These are phyloP conservation scores for Scaptomyza polygonia DNA, from an alignment of 2,888 invertebrate species.

Conservation along the genomic window DNA sequence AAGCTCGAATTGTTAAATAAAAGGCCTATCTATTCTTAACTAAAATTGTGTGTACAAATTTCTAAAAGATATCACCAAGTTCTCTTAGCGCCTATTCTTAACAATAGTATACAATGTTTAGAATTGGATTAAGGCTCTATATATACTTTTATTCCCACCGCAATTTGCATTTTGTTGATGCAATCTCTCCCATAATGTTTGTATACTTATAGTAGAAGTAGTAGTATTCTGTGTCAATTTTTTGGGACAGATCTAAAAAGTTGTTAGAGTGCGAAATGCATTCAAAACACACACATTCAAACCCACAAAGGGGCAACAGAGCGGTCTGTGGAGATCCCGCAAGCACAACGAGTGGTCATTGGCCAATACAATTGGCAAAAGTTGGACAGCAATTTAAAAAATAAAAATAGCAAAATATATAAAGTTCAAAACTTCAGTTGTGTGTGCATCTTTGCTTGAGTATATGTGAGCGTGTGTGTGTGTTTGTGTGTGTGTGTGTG, in stretches of 20 bases:
- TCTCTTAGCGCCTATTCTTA: neutral
- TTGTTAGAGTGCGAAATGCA: slow-evolving; percentile 64
- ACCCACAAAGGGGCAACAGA: slow-evolving; percentile 22
- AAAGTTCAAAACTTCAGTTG: slow-evolving; percentile 52
- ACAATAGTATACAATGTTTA: neutral
- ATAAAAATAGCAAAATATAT: slow-evolving; percentile 24
- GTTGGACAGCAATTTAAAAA: slow-evolving; percentile 62
- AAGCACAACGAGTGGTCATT: slow-evolving; percentile 49
- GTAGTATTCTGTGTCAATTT: neutral
- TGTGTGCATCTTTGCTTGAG: slow-evolving; percentile 2
- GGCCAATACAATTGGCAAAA: slow-evolving; percentile 61
- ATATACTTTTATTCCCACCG: neutral
- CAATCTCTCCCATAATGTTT: neutral
- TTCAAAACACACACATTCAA: slow-evolving; percentile 41
- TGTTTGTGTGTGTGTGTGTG: slow-evolving; percentile 13
- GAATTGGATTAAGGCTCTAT: neutral
- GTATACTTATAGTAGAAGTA: neutral
- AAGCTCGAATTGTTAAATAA: no score
- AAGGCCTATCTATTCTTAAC: no score
- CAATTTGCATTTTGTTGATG: neutral
- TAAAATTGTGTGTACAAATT: no score
- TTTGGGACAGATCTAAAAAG: slow-evolving; percentile 52
- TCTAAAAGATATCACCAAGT: no score
- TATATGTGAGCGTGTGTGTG: slow-evolving; percentile 10
- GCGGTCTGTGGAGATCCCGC: slow-evolving; percentile 9